Evolutionary conservation across 1,140 invertebrate genomes (phyloP).

Genomic region (Triops cancriformis): DNA sequence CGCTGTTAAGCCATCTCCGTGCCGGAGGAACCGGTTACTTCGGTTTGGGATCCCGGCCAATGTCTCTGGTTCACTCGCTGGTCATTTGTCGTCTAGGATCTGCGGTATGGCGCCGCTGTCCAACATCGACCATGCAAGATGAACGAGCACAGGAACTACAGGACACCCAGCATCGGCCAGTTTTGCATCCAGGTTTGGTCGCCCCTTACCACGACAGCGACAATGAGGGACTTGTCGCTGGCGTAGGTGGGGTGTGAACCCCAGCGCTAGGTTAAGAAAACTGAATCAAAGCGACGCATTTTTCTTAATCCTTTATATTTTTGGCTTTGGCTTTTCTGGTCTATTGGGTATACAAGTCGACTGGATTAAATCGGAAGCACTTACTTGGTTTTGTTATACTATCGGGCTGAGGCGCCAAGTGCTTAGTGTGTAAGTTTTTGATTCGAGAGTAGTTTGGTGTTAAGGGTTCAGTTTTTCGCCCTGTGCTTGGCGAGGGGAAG

Average conservation of each 20-base stretch:
- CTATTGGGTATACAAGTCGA: no score
- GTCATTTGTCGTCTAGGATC: constrained; percentile 13
- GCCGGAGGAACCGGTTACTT: background rate
- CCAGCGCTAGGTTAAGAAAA: background rate
- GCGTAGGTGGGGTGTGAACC: background rate
- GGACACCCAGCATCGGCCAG: constrained; percentile 3
- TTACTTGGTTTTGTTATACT: background rate
- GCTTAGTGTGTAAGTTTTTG: background rate
- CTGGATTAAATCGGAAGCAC: background rate
- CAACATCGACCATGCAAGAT: constrained; percentile 9
- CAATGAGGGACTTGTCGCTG: background rate
- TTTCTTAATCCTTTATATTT: no score
- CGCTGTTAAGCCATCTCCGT: background rate
- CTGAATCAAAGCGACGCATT: background rate
- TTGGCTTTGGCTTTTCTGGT: no score
- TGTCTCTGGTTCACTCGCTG: constrained; percentile 12
- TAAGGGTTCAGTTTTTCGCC: no score
- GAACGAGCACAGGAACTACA: constrained; percentile 12
- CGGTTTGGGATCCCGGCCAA: background rate
- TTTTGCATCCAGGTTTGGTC: background rate
- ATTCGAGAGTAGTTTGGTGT: no score
- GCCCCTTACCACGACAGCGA: background rate
- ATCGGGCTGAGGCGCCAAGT: background rate
- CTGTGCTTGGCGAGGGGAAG: background rate
- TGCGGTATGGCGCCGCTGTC: constrained; percentile 11